Conservation (phyloP, 2,888 invertebrate species). For the Gisinianus flammeolus region DNA sequence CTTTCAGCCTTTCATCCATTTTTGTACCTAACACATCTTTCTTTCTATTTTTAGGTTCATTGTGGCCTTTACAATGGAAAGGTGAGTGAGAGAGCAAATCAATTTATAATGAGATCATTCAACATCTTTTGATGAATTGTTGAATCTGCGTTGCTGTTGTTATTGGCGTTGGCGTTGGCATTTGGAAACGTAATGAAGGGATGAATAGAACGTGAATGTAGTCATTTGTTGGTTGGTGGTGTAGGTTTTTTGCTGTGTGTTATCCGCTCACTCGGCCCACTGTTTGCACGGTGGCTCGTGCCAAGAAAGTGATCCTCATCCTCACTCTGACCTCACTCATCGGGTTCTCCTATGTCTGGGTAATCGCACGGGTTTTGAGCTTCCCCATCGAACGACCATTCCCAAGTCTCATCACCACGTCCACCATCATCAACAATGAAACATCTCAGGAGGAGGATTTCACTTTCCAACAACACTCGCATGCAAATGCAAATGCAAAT, state of each 20-base stretch:
- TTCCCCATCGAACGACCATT: conserved; percentile 6
- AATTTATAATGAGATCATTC: no score
- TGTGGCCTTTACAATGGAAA: conserved; percentile 81
- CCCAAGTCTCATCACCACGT: neutral
- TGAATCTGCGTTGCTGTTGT: neutral
- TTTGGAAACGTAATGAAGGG: neutral
- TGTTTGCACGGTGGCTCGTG: conserved; percentile 75
- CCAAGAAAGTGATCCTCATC: conserved; percentile 68
- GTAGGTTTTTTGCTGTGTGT: conserved; percentile 78
- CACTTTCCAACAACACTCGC: no score
- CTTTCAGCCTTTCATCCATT: no score
- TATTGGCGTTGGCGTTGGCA: neutral
- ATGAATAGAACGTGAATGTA: neutral
- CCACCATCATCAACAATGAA: neutral
- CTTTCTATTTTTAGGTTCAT: no score
- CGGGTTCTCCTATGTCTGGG: conserved; percentile 52
- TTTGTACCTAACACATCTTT: no score
- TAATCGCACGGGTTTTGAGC: conserved; percentile 47
- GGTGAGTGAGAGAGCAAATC: no score
- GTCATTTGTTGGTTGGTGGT: neutral
- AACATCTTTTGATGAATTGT: no score
- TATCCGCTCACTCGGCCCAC: conserved; percentile 72
- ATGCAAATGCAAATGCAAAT: no score
- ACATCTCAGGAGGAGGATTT: neutral
- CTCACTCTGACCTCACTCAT: conserved; percentile 62